Base-by-base conservation (phyloP, 2,113 vertebrate species). In the Dasyprocta punctata region DNA sequence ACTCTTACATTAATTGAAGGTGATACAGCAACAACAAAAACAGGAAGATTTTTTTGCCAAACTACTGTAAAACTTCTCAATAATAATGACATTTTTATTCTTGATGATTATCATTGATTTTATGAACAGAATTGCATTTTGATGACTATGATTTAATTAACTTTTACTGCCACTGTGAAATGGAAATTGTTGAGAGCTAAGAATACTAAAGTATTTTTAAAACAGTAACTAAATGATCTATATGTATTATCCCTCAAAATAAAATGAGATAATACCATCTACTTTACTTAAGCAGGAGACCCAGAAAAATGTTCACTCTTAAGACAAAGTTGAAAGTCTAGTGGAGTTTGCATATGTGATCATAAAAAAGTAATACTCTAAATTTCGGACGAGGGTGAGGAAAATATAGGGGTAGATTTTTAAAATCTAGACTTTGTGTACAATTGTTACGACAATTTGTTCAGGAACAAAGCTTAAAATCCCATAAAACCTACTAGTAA, bases 71-170 rank as follows among this genome's bases (percentile, higher is more conserved):
- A 91, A 90, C 16, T 87, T 71, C 33, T 71, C 47, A 93, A 47
- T 90, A 82, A 90, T 61, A 75, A 16, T 26, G 38, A 86, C 17
- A 56, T 71, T 85, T 86, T 86, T 61, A 14, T 92, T 77, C 14
- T 82, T 81, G 13, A 61, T 88, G 12, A 83, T 54, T 83, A 26
- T 67, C 54, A 78, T 93, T 96, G 58, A 67, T 95, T 91, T 86
- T 56, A 11, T 86, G 19, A 90, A 60, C 83, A 67, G 69, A 3
- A 4, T 38, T 44, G 16, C n/a, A 87, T 47, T 81, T 80, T 94
- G n/a, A 65, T 86, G 36, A 69, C 30, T 61, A n/a, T 60, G 54
- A 73, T 73, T 71, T 94, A 83, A 94, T 88, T 87, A 92, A 71
- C 86, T 82, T 44, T 65, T 63, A 41, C n/a, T 80, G 49, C 8